Evolutionary conservation across 2,888 invertebrate genomes (phyloP).

Genomic region (Conus canariensis): DNA sequence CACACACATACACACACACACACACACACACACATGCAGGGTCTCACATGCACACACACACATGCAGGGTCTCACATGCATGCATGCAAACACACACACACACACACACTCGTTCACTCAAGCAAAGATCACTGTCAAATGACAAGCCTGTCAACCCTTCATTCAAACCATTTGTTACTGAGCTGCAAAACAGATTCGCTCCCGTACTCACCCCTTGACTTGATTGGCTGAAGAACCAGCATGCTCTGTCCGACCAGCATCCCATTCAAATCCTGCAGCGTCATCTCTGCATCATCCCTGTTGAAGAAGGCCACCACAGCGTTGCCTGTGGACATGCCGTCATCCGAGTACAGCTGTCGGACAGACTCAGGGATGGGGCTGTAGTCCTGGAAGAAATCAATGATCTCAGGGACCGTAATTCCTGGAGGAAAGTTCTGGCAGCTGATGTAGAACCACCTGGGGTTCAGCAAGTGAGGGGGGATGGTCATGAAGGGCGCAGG

Average conservation of each 20-base stretch:
- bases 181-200: too few species aligned
- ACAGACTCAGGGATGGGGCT: constrained; percentile 87
- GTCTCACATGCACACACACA: neutral
- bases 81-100: neutral
- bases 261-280: constrained; percentile 80
- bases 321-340: constrained; percentile 93
- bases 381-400: constrained; percentile 91
- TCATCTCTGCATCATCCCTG: constrained; percentile 89
- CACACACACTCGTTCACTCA: neutral
- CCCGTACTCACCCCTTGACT: too few species aligned
- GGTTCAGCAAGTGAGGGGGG: constrained; percentile 80
- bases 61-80: neutral
- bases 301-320: constrained; percentile 91
- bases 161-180: too few species aligned
- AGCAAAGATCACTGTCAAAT: neutral
- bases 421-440: constrained; percentile 94
- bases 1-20: neutral
- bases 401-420: constrained; percentile 91
- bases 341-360: constrained; percentile 85
- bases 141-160: neutral
- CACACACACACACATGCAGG: neutral
- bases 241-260: constrained; percentile 61
- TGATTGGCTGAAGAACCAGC: constrained; percentile 55
- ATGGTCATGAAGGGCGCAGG: constrained; percentile 74
- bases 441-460: constrained; percentile 89